phyloP scores from a whole-genome alignment of 2,888 invertebrate genomes.

The Eupithecia pulchellata region DNA sequence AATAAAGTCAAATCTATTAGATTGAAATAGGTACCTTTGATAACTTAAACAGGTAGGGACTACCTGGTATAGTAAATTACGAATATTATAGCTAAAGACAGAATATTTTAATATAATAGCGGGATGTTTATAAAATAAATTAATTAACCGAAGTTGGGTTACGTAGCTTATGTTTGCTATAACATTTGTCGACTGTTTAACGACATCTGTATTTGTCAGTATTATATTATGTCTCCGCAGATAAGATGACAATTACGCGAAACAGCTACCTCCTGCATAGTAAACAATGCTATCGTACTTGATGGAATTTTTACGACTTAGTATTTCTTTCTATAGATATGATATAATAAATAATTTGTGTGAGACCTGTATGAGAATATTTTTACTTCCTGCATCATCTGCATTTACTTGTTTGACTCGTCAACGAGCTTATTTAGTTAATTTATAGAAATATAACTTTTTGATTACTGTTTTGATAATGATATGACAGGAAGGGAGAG shows the following conservation, averaged over 20 bases:
- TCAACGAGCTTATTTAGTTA: too few species aligned
- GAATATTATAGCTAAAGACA: too few species aligned
- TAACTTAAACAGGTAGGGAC: too few species aligned
- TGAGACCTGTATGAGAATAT: not conserved
- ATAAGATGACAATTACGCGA: not conserved
- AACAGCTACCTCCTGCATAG: not conserved
- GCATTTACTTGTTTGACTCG: not conserved
- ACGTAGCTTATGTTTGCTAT: not conserved
- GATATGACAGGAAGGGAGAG: too few species aligned
- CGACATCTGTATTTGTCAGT: not conserved
- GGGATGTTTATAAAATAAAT: too few species aligned
- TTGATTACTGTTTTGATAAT: too few species aligned
- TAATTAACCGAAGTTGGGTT: slow-evolving; percentile 1
- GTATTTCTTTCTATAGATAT: not conserved
- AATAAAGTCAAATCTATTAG: too few species aligned
- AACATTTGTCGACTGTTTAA: not conserved
- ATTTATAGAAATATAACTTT: too few species aligned
- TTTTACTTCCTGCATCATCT: not conserved
- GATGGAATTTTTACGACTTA: slow-evolving; percentile 1
- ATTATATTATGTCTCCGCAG: not conserved
- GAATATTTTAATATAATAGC: too few species aligned
- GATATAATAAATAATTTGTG: too few species aligned
- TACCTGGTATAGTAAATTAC: too few species aligned
- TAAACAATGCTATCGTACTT: not conserved
- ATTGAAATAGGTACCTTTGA: too few species aligned